A percentile compares a stretch with the other conserved stretches of the same genome.
Conservation (phyloP, 1,140 invertebrate species). For the Drosophila willistoni region DNA sequence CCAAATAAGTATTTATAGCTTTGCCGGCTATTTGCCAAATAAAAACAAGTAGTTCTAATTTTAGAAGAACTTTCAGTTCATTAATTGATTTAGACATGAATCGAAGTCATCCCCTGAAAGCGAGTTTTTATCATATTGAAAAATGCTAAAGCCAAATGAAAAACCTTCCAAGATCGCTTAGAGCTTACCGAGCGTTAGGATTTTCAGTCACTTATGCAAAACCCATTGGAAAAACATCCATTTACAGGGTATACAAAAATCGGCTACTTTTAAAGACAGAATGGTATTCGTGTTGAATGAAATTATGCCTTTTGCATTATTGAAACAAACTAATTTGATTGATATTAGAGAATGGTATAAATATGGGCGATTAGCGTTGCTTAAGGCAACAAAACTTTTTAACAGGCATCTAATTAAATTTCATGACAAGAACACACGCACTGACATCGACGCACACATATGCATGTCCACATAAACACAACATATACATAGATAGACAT, state of each 20-base stretch:
- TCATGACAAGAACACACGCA: conserved; percentile 4
- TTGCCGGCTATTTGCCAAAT: too few species aligned
- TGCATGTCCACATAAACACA: conserved; percentile 19
- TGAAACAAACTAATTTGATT: conserved; percentile 13
- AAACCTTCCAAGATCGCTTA: too few species aligned
- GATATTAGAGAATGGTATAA: background rate
- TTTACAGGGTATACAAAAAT: background rate
- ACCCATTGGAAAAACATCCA: background rate
- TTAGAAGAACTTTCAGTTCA: too few species aligned
- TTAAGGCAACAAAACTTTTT: conserved; percentile 14
- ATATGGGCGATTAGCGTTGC: background rate
- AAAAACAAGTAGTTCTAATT: too few species aligned
- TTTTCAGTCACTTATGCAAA: too few species aligned
- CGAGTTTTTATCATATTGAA: too few species aligned
- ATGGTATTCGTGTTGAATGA: background rate
- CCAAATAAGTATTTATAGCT: too few species aligned
- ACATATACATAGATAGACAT: conserved; percentile 19
- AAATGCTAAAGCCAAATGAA: too few species aligned
- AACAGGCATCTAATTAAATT: conserved; percentile 47
- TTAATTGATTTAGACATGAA: too few species aligned
- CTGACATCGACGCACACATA: background rate
- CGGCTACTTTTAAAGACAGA: background rate
- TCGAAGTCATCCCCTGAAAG: too few species aligned
- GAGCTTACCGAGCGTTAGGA: too few species aligned
- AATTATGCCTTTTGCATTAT: conserved; percentile 4